phyloP scores from a whole-genome alignment of 1,140 invertebrate species.

The Caenorhabditis briggsae region DNA sequence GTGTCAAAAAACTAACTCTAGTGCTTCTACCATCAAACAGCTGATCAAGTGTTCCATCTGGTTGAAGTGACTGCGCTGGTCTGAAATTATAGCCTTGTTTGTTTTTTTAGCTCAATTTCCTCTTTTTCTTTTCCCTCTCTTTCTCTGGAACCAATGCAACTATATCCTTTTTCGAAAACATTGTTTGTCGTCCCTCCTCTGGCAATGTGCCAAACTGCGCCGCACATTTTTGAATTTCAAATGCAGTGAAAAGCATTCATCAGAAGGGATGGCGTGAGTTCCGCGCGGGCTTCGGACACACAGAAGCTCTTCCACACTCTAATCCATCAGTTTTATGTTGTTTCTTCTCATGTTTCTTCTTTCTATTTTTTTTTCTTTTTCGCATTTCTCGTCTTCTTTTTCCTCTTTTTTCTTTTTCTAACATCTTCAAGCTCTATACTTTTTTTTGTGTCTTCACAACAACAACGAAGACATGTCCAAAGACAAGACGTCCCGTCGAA shows the following conservation, averaged over 20 bases:
- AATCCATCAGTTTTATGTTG: constrained; percentile 64
- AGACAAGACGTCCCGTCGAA: constrained; percentile 16
- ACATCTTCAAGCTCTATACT: background rate
- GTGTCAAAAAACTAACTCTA: background rate
- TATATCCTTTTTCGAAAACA: constrained; percentile 13
- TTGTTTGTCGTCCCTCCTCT: background rate
- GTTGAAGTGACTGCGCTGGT: constrained; percentile 60
- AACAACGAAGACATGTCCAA: constrained; percentile 20
- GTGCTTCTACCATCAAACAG: constrained; percentile 57
- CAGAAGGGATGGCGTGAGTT: constrained; percentile 33
- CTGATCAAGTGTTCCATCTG: constrained; percentile 62
- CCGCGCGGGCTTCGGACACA: background rate
- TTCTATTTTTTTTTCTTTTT: constrained; percentile 5
- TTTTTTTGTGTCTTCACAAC: constrained; percentile 63
- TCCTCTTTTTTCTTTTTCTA: background rate
- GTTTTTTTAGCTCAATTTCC: background rate
- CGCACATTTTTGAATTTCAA: constrained; percentile 50
- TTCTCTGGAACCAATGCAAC: background rate
- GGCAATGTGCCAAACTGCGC: constrained; percentile 26
- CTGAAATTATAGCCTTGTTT: constrained; percentile 11
- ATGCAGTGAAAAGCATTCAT: constrained; percentile 48
- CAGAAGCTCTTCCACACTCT: constrained; percentile 50
- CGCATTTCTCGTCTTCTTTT: constrained; percentile 9
- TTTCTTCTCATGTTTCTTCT: constrained; percentile 69
- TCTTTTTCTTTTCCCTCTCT: too few relatives aligned